Base-by-base conservation (phyloP, 2,797 vertebrate genomes). In the Furcifer pardalis region DNA sequence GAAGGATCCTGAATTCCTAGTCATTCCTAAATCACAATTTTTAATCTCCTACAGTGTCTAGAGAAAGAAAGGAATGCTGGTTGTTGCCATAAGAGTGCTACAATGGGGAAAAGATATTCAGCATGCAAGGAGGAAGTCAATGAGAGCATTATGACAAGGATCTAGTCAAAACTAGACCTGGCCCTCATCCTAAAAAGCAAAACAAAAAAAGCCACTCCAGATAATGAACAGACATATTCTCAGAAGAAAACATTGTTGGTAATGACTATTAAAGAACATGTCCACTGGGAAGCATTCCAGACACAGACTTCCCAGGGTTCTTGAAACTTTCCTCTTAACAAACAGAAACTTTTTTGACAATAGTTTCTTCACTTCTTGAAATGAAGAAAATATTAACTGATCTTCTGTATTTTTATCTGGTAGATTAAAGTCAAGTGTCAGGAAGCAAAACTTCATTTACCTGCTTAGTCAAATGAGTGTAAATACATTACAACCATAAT, bases 391-490 rank as follows among this genome's bases (percentile, higher is more conserved):
- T n/a, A n/a, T n/a, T n/a, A 59, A 32, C n/a, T 63, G 15, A 25
- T 63, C 49, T 84, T 62, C 68, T 81, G n/a, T 68, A 85, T 69
- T 71, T 85, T 63, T 82, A 56, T 77, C 84, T 49, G 56, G 52
- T 37, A 85, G 46, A 75, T 80, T 85, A 60, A 86, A 86, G 65
- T 46, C 77, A 37, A 42, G 46, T 63, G 35, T 42, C 10, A 25
- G 37, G 63, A 75, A 46, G 35, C 44, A 59, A 74, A 79, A 79
- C 77, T 84, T n/a, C 40, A 71, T 30, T 80, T 69, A 72, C 77
- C 56, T 73, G 71, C 73, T n/a, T n/a, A n/a, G n/a, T n/a, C 1
- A 60, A 87, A 66, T 8, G 0, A 12, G 40, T 84, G 23, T 56
- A 75, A 82, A 3, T 66, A 79, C 56, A 3, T 87, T 83, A 35